Percentiles rank a stretch among this genome's conserved stretches.
Conservation (phyloP, 30 jellyfish, hydroid and myxozoan species). For the Chironex yamaguchii region DNA sequence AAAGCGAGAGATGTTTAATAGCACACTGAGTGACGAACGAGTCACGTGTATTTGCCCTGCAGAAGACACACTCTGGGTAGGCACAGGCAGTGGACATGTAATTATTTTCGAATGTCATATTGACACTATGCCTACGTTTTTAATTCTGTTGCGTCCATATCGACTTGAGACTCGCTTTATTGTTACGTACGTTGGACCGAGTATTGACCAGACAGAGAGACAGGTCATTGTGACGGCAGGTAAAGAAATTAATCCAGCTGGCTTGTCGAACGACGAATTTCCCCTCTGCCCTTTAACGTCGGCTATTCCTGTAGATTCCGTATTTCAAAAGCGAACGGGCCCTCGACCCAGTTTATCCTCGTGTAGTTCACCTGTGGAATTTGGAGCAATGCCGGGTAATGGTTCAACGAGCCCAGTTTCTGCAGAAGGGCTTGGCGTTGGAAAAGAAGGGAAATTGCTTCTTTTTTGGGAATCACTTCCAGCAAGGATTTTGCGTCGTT, state of each 20-base stretch:
- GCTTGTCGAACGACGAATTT: conserved; percentile 1
- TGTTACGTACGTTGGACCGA: conserved; percentile 13
- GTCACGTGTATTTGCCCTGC: conserved; percentile 78
- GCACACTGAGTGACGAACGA: conserved; percentile 73
- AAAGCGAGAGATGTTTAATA: conserved; percentile 42
- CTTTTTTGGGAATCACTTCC: neutral
- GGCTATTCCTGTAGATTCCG: conserved; percentile 12
- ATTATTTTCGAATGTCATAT: conserved; percentile 46
- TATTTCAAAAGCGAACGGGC: neutral
- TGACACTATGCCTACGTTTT: conserved; percentile 11
- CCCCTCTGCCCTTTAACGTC: conserved; percentile 58
- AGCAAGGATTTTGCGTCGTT: neutral
- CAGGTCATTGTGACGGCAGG: conserved; percentile 80
- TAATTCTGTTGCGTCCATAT: conserved; percentile 81
- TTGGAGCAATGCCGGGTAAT: neutral
- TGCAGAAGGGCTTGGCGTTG: neutral
- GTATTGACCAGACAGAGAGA: conserved; percentile 22
- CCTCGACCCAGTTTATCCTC: neutral
- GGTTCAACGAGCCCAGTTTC: neutral
- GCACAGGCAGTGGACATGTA: conserved; percentile 96
- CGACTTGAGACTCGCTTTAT: conserved; percentile 63
- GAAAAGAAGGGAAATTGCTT: neutral
- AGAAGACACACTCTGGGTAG: conserved; percentile 89
- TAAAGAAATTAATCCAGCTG: conserved; percentile 60
- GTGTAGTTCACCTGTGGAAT: neutral